A percentile compares a stretch with the other conserved stretches of the same genome.
Evolutionary conservation across 2,888 invertebrate species (phyloP).

Genomic region (Chrysopilus asiliformis): DNA sequence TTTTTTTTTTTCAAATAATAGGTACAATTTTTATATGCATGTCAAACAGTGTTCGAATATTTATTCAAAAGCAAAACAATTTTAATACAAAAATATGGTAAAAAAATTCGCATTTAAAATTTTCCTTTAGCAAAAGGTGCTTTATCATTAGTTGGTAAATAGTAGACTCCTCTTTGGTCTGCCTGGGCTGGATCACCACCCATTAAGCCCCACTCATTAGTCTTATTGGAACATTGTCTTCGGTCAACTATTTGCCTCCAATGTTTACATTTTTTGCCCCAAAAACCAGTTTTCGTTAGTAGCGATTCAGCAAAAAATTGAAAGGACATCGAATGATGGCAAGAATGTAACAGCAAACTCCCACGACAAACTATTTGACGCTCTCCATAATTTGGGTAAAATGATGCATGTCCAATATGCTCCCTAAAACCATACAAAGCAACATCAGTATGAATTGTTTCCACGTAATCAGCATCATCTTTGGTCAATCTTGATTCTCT

Average conservation of each 20-base stretch:
- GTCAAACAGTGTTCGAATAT: too few species aligned
- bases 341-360: constrained; percentile 18
- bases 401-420: constrained; percentile 31
- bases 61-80: too few species aligned
- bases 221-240: not conserved
- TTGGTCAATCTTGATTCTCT: constrained; percentile 26
- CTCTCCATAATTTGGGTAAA: constrained; percentile 32
- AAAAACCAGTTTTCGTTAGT: constrained; percentile 7
- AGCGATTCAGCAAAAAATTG: constrained; percentile 30
- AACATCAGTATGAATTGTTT: constrained; percentile 32
- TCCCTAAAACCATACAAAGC: constrained; percentile 25
- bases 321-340: constrained; percentile 28
- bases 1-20: too few species aligned
- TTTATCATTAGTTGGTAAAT: constrained; percentile 21
- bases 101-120: not conserved
- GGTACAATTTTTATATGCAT: too few species aligned
- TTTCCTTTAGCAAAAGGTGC: not conserved
- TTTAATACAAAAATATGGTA: not conserved
- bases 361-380: constrained; percentile 22
- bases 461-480: constrained; percentile 29
- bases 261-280: constrained; percentile 2
- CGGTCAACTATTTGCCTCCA: not conserved
- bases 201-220: constrained; percentile 14
- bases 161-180: constrained; percentile 23
- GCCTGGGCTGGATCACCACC: constrained; percentile 26